A percentile compares a stretch with the other conserved stretches of the same genome.
Conservation (phyloP, 2,797 vertebrate species). For the Poeciliopsis presidionis region DNA sequence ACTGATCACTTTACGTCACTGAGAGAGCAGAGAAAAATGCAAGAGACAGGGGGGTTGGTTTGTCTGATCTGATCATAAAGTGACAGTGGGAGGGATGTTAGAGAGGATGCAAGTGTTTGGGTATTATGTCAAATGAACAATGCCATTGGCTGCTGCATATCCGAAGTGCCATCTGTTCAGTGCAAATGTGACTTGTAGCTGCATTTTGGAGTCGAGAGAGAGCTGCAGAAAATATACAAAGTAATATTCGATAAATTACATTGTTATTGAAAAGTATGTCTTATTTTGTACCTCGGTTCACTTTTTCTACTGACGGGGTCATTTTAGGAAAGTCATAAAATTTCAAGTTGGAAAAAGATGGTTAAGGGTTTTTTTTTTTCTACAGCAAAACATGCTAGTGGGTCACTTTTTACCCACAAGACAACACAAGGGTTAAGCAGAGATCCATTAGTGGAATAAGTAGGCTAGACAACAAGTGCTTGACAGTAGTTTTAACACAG, state of each 20-base stretch:
- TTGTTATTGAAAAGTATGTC: not conserved
- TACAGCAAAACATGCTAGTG: too few relatives aligned
- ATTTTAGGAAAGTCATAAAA: too few relatives aligned
- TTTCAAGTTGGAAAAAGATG: too few relatives aligned
- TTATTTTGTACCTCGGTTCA: not conserved
- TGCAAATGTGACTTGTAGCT: constrained; percentile 47
- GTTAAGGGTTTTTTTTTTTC: too few relatives aligned
- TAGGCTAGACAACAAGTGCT: not conserved
- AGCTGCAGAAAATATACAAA: not conserved
- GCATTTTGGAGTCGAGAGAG: constrained; percentile 12
- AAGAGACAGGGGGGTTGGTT: constrained; percentile 20
- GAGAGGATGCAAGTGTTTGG: constrained; percentile 62
- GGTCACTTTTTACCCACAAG: too few relatives aligned
- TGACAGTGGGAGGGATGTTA: constrained; percentile 48
- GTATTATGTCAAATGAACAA: constrained; percentile 79
- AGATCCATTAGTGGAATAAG: not conserved
- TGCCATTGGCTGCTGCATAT: constrained; percentile 62
- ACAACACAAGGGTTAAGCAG: not conserved
- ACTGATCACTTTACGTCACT: constrained; percentile 54
- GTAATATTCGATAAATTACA: too few relatives aligned
- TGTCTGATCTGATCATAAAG: constrained; percentile 59
- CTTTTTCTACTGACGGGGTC: too few relatives aligned
- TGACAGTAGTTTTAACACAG: not conserved
- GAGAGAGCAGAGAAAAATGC: constrained; percentile 23
- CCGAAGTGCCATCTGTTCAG: constrained; percentile 67